These are phyloP conservation scores for Hymenochirus boettgeri DNA, from an alignment of 2,113 vertebrate genomes.

Conservation along the genomic window DNA sequence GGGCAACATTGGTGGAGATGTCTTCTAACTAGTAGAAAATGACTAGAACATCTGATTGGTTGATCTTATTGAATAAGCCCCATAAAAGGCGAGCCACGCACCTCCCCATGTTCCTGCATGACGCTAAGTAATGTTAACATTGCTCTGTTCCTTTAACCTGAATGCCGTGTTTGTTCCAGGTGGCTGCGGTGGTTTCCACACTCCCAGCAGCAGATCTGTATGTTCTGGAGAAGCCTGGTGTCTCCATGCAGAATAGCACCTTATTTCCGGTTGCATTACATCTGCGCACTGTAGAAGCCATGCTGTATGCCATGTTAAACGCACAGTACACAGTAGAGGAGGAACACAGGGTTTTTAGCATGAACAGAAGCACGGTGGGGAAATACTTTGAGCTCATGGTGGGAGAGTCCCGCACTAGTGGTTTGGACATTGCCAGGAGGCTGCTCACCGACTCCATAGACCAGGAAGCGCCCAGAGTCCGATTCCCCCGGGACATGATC, in stretches of 20 bases:
- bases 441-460: constrained; percentile 62
- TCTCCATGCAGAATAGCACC: constrained; percentile 66
- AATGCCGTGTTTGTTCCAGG: constrained; percentile 50
- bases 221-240: constrained; percentile 68
- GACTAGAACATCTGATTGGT: too few species aligned
- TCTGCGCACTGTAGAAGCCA: constrained; percentile 76
- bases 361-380: constrained; percentile 63
- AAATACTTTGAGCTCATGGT: constrained; percentile 74
- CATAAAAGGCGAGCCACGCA: too few species aligned
- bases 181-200: constrained; percentile 60
- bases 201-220: constrained; percentile 71
- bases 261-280: constrained; percentile 73
- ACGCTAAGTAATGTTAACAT: too few species aligned
- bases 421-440: constrained; percentile 58
- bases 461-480: constrained; percentile 56
- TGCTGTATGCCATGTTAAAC: constrained; percentile 75
- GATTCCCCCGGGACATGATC: constrained; percentile 55
- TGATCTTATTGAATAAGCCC: too few species aligned
- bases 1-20: too few species aligned
- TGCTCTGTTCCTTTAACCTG: too few species aligned
- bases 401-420: constrained; percentile 62
- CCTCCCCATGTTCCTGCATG: too few species aligned
- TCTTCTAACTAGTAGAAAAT: too few species aligned
- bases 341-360: constrained; percentile 71
- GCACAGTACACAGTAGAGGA: constrained; percentile 47